phyloP scores from a whole-genome alignment of 1,140 invertebrate genomes.

The Myzus persicae region DNA sequence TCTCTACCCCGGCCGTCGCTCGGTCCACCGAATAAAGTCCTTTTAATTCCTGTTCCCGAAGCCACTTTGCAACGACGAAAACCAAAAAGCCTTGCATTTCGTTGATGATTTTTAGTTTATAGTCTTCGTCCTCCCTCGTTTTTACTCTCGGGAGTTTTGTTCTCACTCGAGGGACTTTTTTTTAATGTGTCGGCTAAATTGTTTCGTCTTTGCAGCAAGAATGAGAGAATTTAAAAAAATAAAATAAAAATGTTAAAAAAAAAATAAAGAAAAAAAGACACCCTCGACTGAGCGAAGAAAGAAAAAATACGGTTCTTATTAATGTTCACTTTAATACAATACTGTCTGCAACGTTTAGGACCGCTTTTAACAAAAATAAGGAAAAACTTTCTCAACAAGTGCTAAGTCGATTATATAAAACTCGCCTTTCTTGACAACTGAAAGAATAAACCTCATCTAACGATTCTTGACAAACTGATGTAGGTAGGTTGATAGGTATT shows the following conservation, averaged over 20 bases:
- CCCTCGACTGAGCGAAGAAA: slow-evolving; percentile 45
- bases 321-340: slow-evolving; percentile 43
- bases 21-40: slow-evolving; percentile 55
- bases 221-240: slow-evolving; percentile 54
- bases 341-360: slow-evolving; percentile 46
- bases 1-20: slow-evolving; percentile 21
- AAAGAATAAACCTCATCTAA: slow-evolving; percentile 35
- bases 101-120: slow-evolving; percentile 58
- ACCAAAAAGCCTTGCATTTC: slow-evolving; percentile 55
- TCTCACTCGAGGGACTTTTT: slow-evolving; percentile 52
- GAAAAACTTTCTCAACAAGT: slow-evolving; percentile 46
- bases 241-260: slow-evolving; percentile 22
- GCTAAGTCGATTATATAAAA: slow-evolving; percentile 45
- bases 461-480: neutral
- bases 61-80: slow-evolving; percentile 57
- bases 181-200: slow-evolving; percentile 55
- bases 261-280: neutral
- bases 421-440: neutral
- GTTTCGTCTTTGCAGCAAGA: slow-evolving; percentile 32
- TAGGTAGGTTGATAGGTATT: neutral
- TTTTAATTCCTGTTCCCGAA: slow-evolving; percentile 57
- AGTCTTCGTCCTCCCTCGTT: slow-evolving; percentile 10
- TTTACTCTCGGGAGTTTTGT: slow-evolving; percentile 51
- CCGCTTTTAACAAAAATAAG: slow-evolving; percentile 29
- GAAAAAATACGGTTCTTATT: slow-evolving; percentile 42